These are phyloP conservation scores for Sciurus vulgaris DNA, from an alignment of 2,797 vertebrate genomes.

Conservation along the genomic window DNA sequence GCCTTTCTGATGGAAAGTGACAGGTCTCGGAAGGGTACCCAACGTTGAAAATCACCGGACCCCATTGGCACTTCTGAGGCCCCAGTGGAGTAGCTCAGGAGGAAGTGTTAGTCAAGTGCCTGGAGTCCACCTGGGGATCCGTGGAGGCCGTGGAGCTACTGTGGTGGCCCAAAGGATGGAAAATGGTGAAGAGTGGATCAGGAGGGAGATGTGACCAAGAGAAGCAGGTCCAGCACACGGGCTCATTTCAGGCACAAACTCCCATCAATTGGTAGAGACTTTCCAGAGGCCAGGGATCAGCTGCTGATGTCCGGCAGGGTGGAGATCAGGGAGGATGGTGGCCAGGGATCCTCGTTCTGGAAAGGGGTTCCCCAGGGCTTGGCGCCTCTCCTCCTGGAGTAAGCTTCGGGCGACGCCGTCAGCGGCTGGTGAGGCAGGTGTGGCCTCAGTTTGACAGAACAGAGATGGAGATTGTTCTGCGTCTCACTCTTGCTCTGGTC, in stretches of 20 bases:
- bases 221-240: neutral
- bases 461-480: neutral
- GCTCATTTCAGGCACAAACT: too few species aligned
- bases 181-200: neutral
- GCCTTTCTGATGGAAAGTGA: neutral
- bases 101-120: neutral
- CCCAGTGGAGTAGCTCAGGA: neutral
- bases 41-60: neutral
- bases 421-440: neutral
- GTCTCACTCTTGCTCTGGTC: neutral
- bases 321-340: neutral
- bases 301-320: neutral
- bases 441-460: neutral
- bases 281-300: neutral
- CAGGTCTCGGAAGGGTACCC: neutral
- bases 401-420: neutral
- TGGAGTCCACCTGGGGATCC: neutral
- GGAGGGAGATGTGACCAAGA: fast-evolving
- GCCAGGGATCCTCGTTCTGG: neutral
- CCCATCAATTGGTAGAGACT: neutral
- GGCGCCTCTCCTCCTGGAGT: neutral
- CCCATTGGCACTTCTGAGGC: neutral
- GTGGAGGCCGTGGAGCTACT: neutral
- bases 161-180: neutral
- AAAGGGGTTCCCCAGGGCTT: neutral